A percentile compares a stretch with the other conserved stretches of the same genome.
phyloP scores from a whole-genome alignment of 2,888 invertebrate genomes.

The Euplagia quadripunctaria region DNA sequence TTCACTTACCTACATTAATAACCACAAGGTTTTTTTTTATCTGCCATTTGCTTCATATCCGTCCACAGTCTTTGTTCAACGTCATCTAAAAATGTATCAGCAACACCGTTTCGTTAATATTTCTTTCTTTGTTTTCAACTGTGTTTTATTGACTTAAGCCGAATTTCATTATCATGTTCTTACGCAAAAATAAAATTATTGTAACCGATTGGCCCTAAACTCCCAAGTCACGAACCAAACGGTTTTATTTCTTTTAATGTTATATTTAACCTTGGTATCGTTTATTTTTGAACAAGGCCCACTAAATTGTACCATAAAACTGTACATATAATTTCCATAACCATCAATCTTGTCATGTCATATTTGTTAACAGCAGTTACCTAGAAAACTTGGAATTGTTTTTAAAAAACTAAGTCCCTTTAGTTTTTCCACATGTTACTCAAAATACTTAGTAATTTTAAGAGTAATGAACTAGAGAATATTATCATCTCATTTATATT shows the following conservation, averaged over 20 bases:
- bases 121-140: constrained; percentile 57
- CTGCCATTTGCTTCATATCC: too few relatives aligned
- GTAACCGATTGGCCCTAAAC: constrained; percentile 67
- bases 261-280: constrained; percentile 64
- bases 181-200: constrained; percentile 63
- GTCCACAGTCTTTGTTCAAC: constrained; percentile 27
- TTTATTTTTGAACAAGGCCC: constrained; percentile 48
- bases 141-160: constrained; percentile 69
- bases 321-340: constrained; percentile 36
- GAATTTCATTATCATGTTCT: constrained; percentile 70
- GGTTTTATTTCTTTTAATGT: constrained; percentile 64
- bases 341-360: constrained; percentile 41
- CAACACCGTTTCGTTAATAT: constrained; percentile 54
- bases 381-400: constrained; percentile 18
- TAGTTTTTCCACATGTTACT: not conserved
- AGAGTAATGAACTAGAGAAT: not conserved
- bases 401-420: not conserved
- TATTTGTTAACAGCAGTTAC: constrained; percentile 21
- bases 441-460: not conserved
- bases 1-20: not conserved
- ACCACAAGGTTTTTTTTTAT: constrained; percentile 15
- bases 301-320: constrained; percentile 44
- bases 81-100: constrained; percentile 20
- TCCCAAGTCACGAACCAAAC: constrained; percentile 71
- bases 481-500: not conserved